Conservation (phyloP, 2,113 vertebrate genomes). For the Hippolais icterina region DNA sequence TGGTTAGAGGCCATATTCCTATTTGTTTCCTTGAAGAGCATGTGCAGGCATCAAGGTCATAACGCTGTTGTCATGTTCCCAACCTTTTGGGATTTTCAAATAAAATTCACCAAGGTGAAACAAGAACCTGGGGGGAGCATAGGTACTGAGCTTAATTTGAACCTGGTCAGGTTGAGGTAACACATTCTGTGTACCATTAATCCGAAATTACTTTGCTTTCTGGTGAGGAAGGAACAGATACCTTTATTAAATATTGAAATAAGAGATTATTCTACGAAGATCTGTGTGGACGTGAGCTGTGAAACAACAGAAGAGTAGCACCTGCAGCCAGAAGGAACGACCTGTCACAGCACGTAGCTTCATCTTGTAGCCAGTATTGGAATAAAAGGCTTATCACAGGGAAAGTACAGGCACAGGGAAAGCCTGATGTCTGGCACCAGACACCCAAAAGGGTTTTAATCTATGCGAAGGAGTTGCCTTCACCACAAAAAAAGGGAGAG, state of each 20-base stretch:
- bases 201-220: background rate
- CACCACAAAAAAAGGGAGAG: background rate
- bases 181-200: background rate
- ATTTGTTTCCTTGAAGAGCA: background rate
- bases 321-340: background rate
- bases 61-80: background rate
- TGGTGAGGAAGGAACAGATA: background rate
- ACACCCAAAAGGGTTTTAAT: background rate
- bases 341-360: background rate
- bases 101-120: background rate
- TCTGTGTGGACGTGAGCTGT: background rate
- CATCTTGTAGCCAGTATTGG: background rate
- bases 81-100: background rate
- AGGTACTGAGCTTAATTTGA: background rate
- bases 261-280: background rate
- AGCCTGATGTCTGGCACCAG: background rate
- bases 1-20: background rate
- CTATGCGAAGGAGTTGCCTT: background rate
- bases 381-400: background rate
- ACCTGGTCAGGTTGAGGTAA: background rate
- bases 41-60: background rate
- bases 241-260: background rate
- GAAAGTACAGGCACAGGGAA: background rate
- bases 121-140: background rate
- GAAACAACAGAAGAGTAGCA: background rate